phyloP scores from a whole-genome alignment of 2,797 vertebrate genomes.

The Anabacerthia variegaticeps region DNA sequence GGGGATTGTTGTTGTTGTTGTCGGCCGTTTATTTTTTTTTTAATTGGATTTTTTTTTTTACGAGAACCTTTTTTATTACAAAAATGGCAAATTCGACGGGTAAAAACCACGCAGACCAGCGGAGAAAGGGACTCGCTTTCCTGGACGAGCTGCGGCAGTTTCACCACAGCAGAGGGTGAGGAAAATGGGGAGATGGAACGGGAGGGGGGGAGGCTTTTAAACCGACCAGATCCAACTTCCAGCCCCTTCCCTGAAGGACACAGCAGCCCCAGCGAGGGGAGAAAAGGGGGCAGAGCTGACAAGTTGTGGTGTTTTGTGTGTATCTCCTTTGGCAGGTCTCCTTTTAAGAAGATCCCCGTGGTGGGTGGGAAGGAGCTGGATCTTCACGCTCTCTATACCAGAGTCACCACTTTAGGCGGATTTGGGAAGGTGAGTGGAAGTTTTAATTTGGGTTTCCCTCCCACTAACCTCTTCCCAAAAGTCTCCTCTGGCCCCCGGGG shows the following conservation, averaged over 20 bases:
- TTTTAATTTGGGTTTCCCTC: slow-evolving; percentile 86
- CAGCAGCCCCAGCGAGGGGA: slow-evolving; percentile 70
- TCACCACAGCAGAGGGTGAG: slow-evolving; percentile 99
- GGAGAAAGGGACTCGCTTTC: slow-evolving; percentile 99
- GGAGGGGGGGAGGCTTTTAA: slow-evolving; percentile 75
- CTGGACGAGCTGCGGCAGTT: slow-evolving; percentile 99
- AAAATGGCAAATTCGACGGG: slow-evolving; percentile 98
- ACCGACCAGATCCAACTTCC: slow-evolving; percentile 75
- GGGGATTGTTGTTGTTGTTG: slow-evolving; percentile 80
- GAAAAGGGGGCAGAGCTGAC: slow-evolving; percentile 61
- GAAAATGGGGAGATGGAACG: slow-evolving; percentile 77
- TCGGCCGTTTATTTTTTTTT: slow-evolving; percentile 78
- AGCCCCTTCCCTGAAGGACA: slow-evolving; percentile 76
- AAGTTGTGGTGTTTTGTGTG: slow-evolving; percentile 73
- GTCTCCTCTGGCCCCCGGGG: slow-evolving; percentile 74
- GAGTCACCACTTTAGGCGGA: slow-evolving; percentile 98
- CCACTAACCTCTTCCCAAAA: slow-evolving; percentile 76
- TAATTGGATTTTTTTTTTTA: slow-evolving; percentile 82
- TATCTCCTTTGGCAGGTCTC: slow-evolving; percentile 84
- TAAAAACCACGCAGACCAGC: slow-evolving; percentile 96
- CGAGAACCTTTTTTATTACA: slow-evolving; percentile 61
- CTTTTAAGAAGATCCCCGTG: slow-evolving; percentile 97
- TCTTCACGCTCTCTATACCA: slow-evolving; percentile 95
- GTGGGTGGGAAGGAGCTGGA: slow-evolving; percentile 99
- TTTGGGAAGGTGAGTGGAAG: slow-evolving; percentile 98